Percentiles rank a stretch among this genome's conserved stretches.
Conservation (phyloP, 2,113 vertebrate species). For the Corydoras sp. region DNA sequence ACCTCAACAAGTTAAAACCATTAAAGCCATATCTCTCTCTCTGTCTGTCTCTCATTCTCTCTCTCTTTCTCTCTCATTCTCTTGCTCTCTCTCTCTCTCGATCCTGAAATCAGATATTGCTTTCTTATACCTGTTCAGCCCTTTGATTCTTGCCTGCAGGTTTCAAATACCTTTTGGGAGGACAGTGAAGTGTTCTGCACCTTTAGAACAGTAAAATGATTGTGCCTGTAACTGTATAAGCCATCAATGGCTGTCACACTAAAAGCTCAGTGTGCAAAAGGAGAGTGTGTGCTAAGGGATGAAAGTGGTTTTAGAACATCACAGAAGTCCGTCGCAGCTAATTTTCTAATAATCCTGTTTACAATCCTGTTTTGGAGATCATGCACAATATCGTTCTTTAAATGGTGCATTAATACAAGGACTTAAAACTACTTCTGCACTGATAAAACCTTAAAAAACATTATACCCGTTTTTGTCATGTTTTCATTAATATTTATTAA, state of each 20-base stretch:
- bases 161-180: slow-evolving; percentile 64
- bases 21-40: neutral
- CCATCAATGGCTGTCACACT: slow-evolving; percentile 52
- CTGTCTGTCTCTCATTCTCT: neutral
- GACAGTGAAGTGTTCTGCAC: slow-evolving; percentile 51
- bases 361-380: neutral
- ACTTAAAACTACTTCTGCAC: too few relatives aligned
- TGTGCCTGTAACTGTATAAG: slow-evolving; percentile 63
- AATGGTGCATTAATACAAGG: too few relatives aligned
- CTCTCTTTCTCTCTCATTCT: neutral
- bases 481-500: too few relatives aligned
- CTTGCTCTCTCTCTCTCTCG: slow-evolving; percentile 27
- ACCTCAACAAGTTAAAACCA: slow-evolving; percentile 41
- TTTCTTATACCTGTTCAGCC: slow-evolving; percentile 61
- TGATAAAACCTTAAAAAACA: too few relatives aligned
- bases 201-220: slow-evolving; percentile 64
- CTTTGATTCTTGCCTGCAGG: slow-evolving; percentile 68
- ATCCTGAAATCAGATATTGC: slow-evolving; percentile 58
- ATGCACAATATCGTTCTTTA: too few relatives aligned
- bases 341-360: slow-evolving; percentile 4
- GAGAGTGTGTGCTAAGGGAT: slow-evolving; percentile 4
- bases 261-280: slow-evolving; percentile 26
- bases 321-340: slow-evolving; percentile 3
- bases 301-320: slow-evolving; percentile 15
- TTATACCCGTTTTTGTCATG: too few relatives aligned